Conservation (phyloP, 2,888 invertebrate genomes). For the Hemaris fuciformis region DNA sequence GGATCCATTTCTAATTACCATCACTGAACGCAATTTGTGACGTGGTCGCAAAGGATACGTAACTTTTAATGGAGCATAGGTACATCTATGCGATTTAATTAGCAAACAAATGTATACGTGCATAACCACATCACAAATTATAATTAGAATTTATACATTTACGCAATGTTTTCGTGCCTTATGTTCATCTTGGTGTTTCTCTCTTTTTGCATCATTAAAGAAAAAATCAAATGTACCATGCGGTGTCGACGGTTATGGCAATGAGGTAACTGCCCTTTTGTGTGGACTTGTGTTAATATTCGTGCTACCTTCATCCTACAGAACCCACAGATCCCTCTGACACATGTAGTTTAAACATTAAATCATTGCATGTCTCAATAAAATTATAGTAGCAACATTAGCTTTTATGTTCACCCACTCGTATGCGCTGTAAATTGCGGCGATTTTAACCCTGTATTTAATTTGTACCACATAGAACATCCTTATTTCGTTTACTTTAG, state of each 20-base stretch:
- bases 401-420: slow-evolving; percentile 43
- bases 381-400: slow-evolving; percentile 30
- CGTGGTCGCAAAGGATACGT: neutral
- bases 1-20: neutral
- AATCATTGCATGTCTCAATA: slow-evolving; percentile 48
- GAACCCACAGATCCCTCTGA: slow-evolving; percentile 23
- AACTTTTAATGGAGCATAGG: neutral
- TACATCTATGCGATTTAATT: neutral
- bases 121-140: neutral
- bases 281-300: slow-evolving; percentile 62
- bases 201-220: slow-evolving; percentile 84
- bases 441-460: slow-evolving; percentile 31
- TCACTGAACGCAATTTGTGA: neutral
- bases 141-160: slow-evolving; percentile 15
- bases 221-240: slow-evolving; percentile 97
- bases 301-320: slow-evolving; percentile 40
- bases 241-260: slow-evolving; percentile 95
- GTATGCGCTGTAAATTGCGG: slow-evolving; percentile 18
- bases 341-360: slow-evolving; percentile 47
- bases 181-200: slow-evolving; percentile 79
- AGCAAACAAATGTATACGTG: neutral
- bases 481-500: slow-evolving; percentile 14
- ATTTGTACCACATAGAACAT: slow-evolving; percentile 31
- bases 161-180: slow-evolving; percentile 56
- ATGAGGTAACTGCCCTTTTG: slow-evolving; percentile 89